phyloP scores from a whole-genome alignment of 2,888 invertebrate species.

The Zaprionus lineosus region DNA sequence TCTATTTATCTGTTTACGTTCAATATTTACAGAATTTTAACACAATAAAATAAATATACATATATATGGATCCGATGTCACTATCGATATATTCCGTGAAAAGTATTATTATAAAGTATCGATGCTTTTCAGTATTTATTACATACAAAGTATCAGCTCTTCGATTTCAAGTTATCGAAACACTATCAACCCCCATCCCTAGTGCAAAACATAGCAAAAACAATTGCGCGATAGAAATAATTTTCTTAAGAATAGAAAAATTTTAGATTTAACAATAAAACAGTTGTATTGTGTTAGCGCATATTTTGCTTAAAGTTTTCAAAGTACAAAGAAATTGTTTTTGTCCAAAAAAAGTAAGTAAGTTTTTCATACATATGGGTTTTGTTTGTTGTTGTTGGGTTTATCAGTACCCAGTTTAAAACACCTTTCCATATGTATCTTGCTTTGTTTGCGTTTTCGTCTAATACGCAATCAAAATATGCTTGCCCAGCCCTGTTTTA shows the following conservation, averaged over 20 bases:
- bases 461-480: constrained; percentile 37
- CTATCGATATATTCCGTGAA: neutral
- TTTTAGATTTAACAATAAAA: constrained; percentile 30
- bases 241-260: constrained; percentile 54
- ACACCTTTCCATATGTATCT: constrained; percentile 54
- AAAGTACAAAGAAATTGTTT: constrained; percentile 18
- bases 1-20: constrained; percentile 35
- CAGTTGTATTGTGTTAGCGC: constrained; percentile 13
- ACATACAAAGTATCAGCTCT: neutral
- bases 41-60: constrained; percentile 40
- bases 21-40: constrained; percentile 51
- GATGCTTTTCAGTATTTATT: neutral
- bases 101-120: neutral
- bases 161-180: constrained; percentile 12
- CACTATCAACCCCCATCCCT: constrained; percentile 23
- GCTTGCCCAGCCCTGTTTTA: constrained; percentile 21
- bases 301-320: constrained; percentile 16
- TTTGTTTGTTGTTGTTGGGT: constrained; percentile 72
- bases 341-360: constrained; percentile 45
- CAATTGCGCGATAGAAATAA: constrained; percentile 71
- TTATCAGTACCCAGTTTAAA: constrained; percentile 61
- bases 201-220: constrained; percentile 66
- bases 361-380: constrained; percentile 38
- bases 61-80: constrained; percentile 1
- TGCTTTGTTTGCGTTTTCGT: constrained; percentile 57